Evolutionary conservation across 2,113 vertebrate genomes (phyloP), one percentile per base, ranked within the genome.

Genomic region (Illadopsis cleaveri): DNA sequence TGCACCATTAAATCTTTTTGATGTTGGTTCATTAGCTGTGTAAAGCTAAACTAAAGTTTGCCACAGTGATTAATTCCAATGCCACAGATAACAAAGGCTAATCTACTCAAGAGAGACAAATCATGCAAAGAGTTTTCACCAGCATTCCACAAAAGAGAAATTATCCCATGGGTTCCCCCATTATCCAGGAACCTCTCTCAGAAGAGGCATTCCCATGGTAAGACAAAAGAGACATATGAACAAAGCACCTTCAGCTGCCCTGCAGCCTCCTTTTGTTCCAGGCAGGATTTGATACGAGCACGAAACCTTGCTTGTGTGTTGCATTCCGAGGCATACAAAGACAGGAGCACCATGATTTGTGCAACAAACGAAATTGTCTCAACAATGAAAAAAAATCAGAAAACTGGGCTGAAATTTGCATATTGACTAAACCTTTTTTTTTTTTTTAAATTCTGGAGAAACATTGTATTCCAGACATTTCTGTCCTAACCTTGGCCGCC

Each of bases 21-120:
- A 91, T 91, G 73, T 91, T 86, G 87, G 66, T 80, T 95, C 91
- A 95, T 94, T 90, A 90, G 89, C 71, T 73, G 24, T 72, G 75
- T 82, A 62, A 94, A 95, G 79, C 68, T 62, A 25, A 87, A 86
- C 75, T 80, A 80, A 72, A 85, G 87, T 94, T 73, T 94, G 87
- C 75, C 88, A 97, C 75, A 86, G 78, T 93, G 91, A 96, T 91
- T 93, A 88, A 94, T 93, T 91, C 51, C 87, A 95, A 5, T 88
- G 75, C 82, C 57, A 77, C 12, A 85, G 58, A 88, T 80, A 96
- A 96, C 89, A 91, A 96, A 90, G 51, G 40, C 69, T 89, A 75
- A 93, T 75, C 91, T 70, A 62, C 33, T 92, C 58, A 38, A 77
- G 24, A 90, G 54, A 87, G 33, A 83, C 58, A 91, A 96, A 87